Base-by-base conservation (phyloP, 1,140 invertebrate genomes). In the Drosophila auraria region DNA sequence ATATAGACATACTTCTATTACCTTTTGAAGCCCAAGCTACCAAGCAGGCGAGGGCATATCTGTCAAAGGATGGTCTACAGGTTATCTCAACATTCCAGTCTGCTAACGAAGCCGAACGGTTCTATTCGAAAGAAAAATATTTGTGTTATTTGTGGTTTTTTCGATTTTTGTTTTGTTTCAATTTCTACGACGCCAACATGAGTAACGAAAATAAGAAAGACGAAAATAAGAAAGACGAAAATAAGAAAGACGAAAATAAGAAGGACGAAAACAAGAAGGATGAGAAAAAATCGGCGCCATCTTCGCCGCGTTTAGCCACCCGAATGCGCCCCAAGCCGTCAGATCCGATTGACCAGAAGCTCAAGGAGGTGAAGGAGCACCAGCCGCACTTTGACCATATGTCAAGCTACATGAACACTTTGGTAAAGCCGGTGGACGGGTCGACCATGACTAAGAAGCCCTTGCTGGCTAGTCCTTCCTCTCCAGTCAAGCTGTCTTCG, bases 331-430 rank as follows among this genome's bases (percentile, higher is more conserved):
- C 42, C 14, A 45, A 3, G 5, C 3, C 4, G 0, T 5, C 8
- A 11, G 7, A 2, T 4, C 5, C 17, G 0, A 50, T 49, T 2
- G 30, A 23, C 0, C 3, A 20, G 11, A 72, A 72, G 7, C 64
- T 72, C 7, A 17, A 20, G 25, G 64, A 57, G 5, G 36, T 72
- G 0, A 72, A 58, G 3, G 25, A 12, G 0, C 40, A 58, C 1
- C 38, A 70, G 44, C 11, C 42, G 5, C 33, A 42, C 4, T 58
- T 40, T 3, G 68, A 58, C n/a, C 33, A 58, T 0, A 58, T 72
- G 51, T 5, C 11, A 2, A n/a, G 0, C 17, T 4, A 8, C 25
- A 12, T 58, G 3, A 0, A 40, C 1, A 11, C 11, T 2, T 23
- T 70, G 9, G 3, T 70, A 0, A 58, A 36, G 12, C 51, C 51